Base-by-base conservation (phyloP, 2,888 invertebrate genomes). In the Idaea straminata region DNA sequence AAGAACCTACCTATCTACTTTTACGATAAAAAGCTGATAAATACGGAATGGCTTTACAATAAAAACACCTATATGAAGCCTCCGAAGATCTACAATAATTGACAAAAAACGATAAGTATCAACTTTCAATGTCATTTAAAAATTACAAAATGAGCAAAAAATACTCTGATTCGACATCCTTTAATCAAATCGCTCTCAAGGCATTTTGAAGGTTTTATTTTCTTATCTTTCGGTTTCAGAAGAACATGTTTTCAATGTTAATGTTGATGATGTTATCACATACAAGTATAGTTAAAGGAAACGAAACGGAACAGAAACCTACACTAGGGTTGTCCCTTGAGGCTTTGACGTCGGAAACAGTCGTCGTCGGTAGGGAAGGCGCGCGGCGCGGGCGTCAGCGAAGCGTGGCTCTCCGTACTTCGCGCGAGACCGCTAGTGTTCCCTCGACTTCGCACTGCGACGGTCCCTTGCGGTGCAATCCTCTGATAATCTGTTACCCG, bases 391-490 rank as follows among this genome's bases (percentile, higher is more conserved):
- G 66, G 74, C 77, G 74, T 73, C 72, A 73, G 68, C 77, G 76
- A 72, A 80, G 77, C 81, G 76, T 79, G 77, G 77, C 73, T 15
- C 78, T 72, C 72, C 66, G 71, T 69, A 47, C 74, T 75, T 72
- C 74, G 75, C 78, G 74, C 73, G 67, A 72, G 68, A 72, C 76
- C 83, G 25, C 76, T 90, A 91, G 91, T 91, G 82, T 77, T 77
- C 74, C 81, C 81, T 80, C 84, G 79, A 81, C 87, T 83, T 88
- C 87, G 90, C 89, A 88, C 82, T 87, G 90, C 88, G 89, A 80
- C 86, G 90, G 91, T 88, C 77, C 80, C 71, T 78, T 80, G 68
- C 73, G 69, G 73, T 71, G 73, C 73, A 69, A 76, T 74, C 72
- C 68, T 57, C 68, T 73, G 68, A 76, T 74, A 72, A 68, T 57